A percentile compares a stretch with the other conserved stretches of the same genome.
Evolutionary conservation across 2,888 invertebrate species (phyloP).

Genomic region (Nemotelus pantherinus): DNA sequence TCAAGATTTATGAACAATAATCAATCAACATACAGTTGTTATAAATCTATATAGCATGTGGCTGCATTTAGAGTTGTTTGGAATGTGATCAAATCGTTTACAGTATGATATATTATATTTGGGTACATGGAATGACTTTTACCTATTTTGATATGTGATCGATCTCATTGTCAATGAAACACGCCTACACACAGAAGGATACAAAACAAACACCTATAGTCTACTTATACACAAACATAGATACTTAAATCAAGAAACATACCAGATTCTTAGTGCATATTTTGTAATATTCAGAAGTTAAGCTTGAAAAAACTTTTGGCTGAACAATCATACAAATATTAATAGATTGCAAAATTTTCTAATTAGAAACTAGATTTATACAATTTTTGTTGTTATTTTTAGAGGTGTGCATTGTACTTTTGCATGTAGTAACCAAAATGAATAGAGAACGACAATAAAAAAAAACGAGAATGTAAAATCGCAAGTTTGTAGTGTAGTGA

Average conservation of each 20-base stretch:
- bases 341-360: constrained; percentile 14
- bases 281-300: constrained; percentile 19
- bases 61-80: not conserved
- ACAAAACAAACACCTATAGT: not conserved
- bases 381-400: not conserved
- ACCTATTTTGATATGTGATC: not conserved
- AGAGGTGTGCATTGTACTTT: constrained; percentile 36
- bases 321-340: not conserved
- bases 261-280: not conserved
- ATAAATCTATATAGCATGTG: constrained; percentile 1
- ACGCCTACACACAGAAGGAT: not conserved
- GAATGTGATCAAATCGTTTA: not conserved
- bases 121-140: constrained; percentile 3
- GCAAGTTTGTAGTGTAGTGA: constrained; percentile 35
- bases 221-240: not conserved
- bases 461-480: constrained; percentile 8
- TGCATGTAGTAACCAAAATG: constrained; percentile 29
- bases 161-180: not conserved
- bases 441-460: not conserved
- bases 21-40: not conserved
- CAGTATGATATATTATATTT: not conserved
- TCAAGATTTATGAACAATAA: too few species aligned
- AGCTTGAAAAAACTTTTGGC: not conserved
- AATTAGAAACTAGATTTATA: constrained; percentile 31
- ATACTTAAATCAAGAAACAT: not conserved